Evolutionary conservation across 2,797 vertebrate species (phyloP).

Genomic region (Nannoperca australis): DNA sequence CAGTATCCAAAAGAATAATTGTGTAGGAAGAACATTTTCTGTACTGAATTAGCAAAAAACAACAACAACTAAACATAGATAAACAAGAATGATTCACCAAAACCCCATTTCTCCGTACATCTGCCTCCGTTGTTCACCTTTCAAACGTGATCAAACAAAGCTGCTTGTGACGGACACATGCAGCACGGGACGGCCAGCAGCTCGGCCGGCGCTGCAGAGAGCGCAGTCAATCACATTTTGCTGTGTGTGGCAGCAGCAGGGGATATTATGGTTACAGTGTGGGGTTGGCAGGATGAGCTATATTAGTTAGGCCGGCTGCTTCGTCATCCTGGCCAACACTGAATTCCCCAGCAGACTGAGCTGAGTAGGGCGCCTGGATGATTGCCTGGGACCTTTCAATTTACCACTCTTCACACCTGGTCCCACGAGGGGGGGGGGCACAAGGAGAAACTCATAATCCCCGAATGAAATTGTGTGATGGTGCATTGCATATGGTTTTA

Average conservation of each 20-base stretch:
- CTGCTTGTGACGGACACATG: slow-evolving; percentile 32
- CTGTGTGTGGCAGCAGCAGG: slow-evolving; percentile 40
- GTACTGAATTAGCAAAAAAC: no score
- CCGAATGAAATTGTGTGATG: slow-evolving; percentile 10
- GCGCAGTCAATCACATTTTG: slow-evolving; percentile 47
- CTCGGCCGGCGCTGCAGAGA: background rate
- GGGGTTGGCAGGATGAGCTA: slow-evolving; percentile 42
- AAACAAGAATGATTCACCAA: background rate
- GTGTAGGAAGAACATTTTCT: background rate
- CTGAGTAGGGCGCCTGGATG: slow-evolving; percentile 59
- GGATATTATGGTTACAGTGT: slow-evolving; percentile 18
- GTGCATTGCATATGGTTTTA: slow-evolving; percentile 1
- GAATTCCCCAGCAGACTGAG: slow-evolving; percentile 68
- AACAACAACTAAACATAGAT: background rate
- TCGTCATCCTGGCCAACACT: slow-evolving; percentile 62
- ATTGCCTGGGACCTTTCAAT: slow-evolving; percentile 80
- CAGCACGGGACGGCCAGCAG: slow-evolving; percentile 2
- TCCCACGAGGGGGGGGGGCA: slow-evolving; percentile 19
- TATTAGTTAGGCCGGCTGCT: slow-evolving; percentile 58
- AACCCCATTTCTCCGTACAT: background rate
- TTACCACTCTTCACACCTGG: slow-evolving; percentile 68
- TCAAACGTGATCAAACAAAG: slow-evolving; percentile 18
- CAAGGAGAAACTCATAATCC: slow-evolving; percentile 10
- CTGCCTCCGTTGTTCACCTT: background rate
- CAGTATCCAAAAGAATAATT: background rate